phyloP scores from a whole-genome alignment of 2,113 vertebrate species.

The Setophaga coronata region DNA sequence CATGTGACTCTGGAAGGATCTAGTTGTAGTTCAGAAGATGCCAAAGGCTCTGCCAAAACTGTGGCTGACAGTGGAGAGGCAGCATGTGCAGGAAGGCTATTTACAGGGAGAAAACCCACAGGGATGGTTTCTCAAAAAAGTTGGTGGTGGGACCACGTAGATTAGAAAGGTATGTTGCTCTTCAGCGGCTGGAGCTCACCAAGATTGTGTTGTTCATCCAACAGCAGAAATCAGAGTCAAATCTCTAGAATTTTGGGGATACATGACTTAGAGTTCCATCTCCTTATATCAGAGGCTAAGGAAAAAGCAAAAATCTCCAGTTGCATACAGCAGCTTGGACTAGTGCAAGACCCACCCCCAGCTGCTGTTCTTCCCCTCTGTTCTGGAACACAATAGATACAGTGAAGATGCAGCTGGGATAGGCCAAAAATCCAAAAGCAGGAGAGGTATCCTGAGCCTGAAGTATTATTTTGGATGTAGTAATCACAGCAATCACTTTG shows the following conservation, averaged over 20 bases:
- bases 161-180: not conserved
- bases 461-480: constrained; percentile 3
- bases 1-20: not conserved
- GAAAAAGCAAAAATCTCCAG: not conserved
- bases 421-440: constrained; percentile 52
- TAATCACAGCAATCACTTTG: not conserved
- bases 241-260: not conserved
- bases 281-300: not conserved
- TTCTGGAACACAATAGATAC: constrained; percentile 21
- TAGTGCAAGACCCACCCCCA: constrained; percentile 19
- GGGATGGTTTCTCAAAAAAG: not conserved
- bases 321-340: not conserved
- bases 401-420: not conserved
- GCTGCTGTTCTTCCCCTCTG: not conserved
- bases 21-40: not conserved
- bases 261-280: not conserved
- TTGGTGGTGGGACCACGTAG: not conserved
- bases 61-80: not conserved
- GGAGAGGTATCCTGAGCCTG: constrained; percentile 10
- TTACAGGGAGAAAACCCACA: not conserved
- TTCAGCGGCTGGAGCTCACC: not conserved
- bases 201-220: not conserved
- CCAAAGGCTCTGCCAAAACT: accelerated
- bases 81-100: not conserved
- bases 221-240: not conserved